Percentiles rank a stretch among this genome's conserved stretches.
phyloP scores from a whole-genome alignment of 1,140 invertebrate species.

The Sinella curviseta region DNA sequence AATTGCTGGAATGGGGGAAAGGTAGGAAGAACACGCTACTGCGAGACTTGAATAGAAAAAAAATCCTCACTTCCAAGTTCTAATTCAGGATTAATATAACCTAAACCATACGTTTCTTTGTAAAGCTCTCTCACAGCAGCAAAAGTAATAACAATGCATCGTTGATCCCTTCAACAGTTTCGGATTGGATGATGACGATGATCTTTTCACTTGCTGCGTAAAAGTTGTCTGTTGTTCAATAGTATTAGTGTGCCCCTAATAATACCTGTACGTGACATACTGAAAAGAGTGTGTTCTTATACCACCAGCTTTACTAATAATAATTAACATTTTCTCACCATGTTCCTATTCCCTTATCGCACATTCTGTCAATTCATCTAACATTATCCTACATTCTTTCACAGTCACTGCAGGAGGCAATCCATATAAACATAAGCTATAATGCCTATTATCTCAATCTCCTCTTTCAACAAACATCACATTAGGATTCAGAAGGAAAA shows the following conservation, averaged over 20 bases:
- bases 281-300: not conserved
- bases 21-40: too few species aligned
- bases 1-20: too few species aligned
- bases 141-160: too few species aligned
- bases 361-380: not conserved
- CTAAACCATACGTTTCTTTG: too few species aligned
- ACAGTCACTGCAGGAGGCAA: not conserved
- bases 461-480: not conserved
- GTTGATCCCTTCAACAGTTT: not conserved
- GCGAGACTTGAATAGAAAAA: too few species aligned
- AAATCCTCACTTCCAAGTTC: too few species aligned
- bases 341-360: not conserved
- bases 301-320: not conserved
- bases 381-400: not conserved
- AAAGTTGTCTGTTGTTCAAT: too few species aligned
- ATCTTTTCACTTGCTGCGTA: not conserved
- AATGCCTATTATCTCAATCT: not conserved
- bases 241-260: too few species aligned
- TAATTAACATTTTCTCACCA: not conserved
- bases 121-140: too few species aligned
- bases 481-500: not conserved
- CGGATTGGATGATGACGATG: not conserved
- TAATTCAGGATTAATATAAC: too few species aligned
- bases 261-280: not conserved
- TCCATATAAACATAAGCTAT: not conserved